These are phyloP conservation scores for Paramuricea clavata DNA, from an alignment of 92 coral and sea anemone species.

Conservation along the genomic window DNA sequence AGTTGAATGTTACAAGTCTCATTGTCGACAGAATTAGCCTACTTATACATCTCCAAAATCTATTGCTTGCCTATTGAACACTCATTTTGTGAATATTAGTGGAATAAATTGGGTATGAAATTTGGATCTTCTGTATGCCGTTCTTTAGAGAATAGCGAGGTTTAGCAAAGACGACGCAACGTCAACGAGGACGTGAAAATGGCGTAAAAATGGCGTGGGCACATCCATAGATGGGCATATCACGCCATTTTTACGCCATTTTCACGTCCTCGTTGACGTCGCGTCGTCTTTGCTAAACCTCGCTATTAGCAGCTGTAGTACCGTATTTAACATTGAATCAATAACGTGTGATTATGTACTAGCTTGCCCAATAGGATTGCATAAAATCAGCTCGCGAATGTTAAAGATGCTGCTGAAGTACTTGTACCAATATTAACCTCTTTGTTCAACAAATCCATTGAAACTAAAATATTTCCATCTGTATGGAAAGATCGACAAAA, in stretches of 20 bases:
- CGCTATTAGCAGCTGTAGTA: constrained; percentile 3
- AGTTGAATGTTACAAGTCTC: constrained; percentile 1
- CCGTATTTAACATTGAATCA: constrained; percentile 14
- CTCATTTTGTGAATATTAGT: constrained; percentile 59
- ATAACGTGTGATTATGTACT: constrained; percentile 37
- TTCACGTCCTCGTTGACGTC: too few relatives aligned
- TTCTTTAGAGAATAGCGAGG: not conserved
- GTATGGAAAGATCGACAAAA: constrained; percentile 41
- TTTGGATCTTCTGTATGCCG: not conserved
- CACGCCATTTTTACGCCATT: too few relatives aligned
- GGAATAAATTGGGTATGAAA: constrained; percentile 17
- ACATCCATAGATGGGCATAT: too few relatives aligned
- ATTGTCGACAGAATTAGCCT: constrained; percentile 34
- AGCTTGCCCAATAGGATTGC: constrained; percentile 41
- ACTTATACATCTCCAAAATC: constrained; percentile 50
- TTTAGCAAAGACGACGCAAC: too few relatives aligned
- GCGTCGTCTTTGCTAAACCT: too few relatives aligned
- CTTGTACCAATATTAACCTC: constrained; percentile 12
- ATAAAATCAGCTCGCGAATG: constrained; percentile 51
- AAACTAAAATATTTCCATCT: constrained; percentile 32
- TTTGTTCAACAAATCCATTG: constrained; percentile 46
- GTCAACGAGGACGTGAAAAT: too few relatives aligned
- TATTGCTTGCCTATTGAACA: constrained; percentile 42
- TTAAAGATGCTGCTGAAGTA: constrained; percentile 52
- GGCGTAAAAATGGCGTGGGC: too few relatives aligned